Conservation (phyloP, 1,140 invertebrate genomes). For the Dreissena rostriformis region DNA sequence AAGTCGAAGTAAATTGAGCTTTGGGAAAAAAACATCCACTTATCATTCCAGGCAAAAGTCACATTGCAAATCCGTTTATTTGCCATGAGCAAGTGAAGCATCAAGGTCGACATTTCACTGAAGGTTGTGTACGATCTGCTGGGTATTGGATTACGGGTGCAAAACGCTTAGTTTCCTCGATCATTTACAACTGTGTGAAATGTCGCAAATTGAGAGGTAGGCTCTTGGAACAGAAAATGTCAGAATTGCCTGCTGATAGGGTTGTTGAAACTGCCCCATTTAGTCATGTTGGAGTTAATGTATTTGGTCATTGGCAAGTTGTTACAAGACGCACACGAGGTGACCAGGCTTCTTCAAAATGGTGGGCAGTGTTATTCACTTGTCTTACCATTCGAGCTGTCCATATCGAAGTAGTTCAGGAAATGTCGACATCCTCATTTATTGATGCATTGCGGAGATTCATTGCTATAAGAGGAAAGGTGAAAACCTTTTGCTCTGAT, state of each 20-base stretch:
- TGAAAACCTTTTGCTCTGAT: background rate
- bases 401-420: slow-evolving; percentile 27
- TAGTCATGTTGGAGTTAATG: slow-evolving; percentile 28
- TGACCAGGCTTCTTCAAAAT: background rate
- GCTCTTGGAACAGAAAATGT: slow-evolving; percentile 21
- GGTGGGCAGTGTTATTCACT: slow-evolving; percentile 26
- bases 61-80: slow-evolving; percentile 39
- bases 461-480: slow-evolving; percentile 18
- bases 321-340: slow-evolving; percentile 5
- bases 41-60: slow-evolving; percentile 48
- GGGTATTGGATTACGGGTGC: slow-evolving; percentile 54
- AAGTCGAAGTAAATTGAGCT: background rate
- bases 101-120: slow-evolving; percentile 49
- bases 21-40: slow-evolving; percentile 1
- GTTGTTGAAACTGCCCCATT: slow-evolving; percentile 1
- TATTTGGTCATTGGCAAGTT: slow-evolving; percentile 21
- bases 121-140: slow-evolving; percentile 30
- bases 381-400: slow-evolving; percentile 26
- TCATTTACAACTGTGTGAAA: slow-evolving; percentile 57
- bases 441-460: slow-evolving; percentile 20
- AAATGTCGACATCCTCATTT: slow-evolving; percentile 5
- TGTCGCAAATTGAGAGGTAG: slow-evolving; percentile 52
- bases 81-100: slow-evolving; percentile 32
- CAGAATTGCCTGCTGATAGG: background rate
- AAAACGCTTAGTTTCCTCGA: slow-evolving; percentile 56